Base-by-base conservation (phyloP, 2,888 invertebrate genomes). In the Acanthosoma haemorrhoidale region DNA sequence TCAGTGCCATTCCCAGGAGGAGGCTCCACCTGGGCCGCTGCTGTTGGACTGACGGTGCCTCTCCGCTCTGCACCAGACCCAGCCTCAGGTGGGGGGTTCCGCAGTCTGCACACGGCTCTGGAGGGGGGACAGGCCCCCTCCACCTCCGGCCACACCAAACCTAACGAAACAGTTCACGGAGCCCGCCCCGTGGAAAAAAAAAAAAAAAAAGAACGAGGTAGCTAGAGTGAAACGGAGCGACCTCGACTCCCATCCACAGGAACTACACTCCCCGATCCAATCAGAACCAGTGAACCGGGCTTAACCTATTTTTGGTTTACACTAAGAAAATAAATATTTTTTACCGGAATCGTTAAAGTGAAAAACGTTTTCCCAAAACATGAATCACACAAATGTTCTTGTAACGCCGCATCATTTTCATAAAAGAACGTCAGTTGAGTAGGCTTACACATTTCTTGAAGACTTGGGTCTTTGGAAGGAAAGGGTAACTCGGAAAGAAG, bases 1-100 rank as follows among this genome's bases (percentile, higher is more conserved):
- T 75, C 75, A 76, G 76, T 76, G 76, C 76, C 76, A 76, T 76
- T 76, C 74, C 72, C 70, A 73, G 74, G 70, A 70, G 72, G 67
- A 66, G 68, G 59, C 59, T 18, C 64, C 51, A 51, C 36, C 68
- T 60, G 31, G 59, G 70, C 67, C 64, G 68, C 61, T 66, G 69
- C 69, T 68, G 59, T 66, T 41, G 34, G 16, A 15, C 39, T n/a
- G 36, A 38, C 61, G 29, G 59, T 41, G 39, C 32, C 68, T 68
- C 58, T 16, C 36, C 25, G 68, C 43, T 25, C 68, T 59, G 15
- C 18, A 13, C 32, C 39, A 57, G 9, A 13, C 61, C 16, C 16
- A 18, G 13, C 61, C 13, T 21, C 32, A 34, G 36, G 32, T 16
- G 61, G 21, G 34, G 61, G 61, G 61, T 61, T 61, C 61, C 61